Percentiles rank a stretch among this genome's conserved stretches.
These are phyloP conservation scores for Ennomos quercinarius DNA, from an alignment of 2,888 invertebrate genomes.

Conservation along the genomic window DNA sequence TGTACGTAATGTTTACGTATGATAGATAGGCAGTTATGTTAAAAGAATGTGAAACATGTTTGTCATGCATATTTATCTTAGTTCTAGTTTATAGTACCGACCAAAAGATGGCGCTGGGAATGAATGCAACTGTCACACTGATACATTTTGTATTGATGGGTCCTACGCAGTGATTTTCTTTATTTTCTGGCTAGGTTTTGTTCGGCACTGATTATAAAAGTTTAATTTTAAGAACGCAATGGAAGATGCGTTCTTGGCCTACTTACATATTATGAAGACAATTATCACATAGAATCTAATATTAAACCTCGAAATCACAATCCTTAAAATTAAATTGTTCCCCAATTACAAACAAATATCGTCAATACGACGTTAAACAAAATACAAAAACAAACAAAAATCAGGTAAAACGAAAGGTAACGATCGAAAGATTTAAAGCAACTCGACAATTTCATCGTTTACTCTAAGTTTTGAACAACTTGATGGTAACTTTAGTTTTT, in stretches of 20 bases:
- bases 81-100: conserved; percentile 15
- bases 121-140: neutral
- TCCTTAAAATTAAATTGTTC: conserved; percentile 82
- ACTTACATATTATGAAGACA: conserved; percentile 67
- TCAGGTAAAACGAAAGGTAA: conserved; percentile 83
- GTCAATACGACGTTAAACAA: conserved; percentile 69
- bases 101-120: conserved; percentile 10
- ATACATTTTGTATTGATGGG: neutral
- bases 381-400: conserved; percentile 68
- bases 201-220: conserved; percentile 14
- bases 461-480: conserved; percentile 78
- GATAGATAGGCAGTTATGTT: conserved; percentile 52
- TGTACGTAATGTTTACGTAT: conserved; percentile 58
- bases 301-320: conserved; percentile 81
- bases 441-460: conserved; percentile 67
- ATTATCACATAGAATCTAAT: conserved; percentile 79
- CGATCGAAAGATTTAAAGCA: conserved; percentile 80
- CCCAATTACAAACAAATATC: conserved; percentile 68
- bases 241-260: conserved; percentile 76
- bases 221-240: conserved; percentile 74
- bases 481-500: conserved; percentile 82
- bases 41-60: conserved; percentile 57
- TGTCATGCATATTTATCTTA: conserved; percentile 63
- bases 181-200: conserved; percentile 1
- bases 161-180: neutral